A percentile compares a stretch with the other conserved stretches of the same genome.
These are phyloP conservation scores for Pelecanoides urinatrix DNA, from an alignment of 2,113 vertebrate species.

Conservation along the genomic window DNA sequence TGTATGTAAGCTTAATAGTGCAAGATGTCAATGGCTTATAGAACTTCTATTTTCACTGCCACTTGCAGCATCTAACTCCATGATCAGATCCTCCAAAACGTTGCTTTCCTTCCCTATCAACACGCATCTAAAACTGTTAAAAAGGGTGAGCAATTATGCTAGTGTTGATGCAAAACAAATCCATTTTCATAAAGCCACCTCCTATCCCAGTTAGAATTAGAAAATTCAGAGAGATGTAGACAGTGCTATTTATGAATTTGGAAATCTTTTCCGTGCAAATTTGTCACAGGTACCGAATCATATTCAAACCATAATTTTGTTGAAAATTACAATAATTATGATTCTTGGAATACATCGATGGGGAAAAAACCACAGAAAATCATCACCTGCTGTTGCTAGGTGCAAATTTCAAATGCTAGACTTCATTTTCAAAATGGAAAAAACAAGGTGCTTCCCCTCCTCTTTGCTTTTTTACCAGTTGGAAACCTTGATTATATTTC, in stretches of 20 bases:
- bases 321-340: constrained; percentile 1
- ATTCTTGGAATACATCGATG: background rate
- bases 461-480: background rate
- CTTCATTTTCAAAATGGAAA: background rate
- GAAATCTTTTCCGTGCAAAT: background rate
- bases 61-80: background rate
- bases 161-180: background rate
- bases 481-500: background rate
- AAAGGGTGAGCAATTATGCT: background rate
- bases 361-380: background rate
- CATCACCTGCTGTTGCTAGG: background rate
- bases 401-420: background rate
- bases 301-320: background rate
- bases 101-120: background rate
- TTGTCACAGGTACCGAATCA: background rate
- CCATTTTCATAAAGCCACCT: background rate
- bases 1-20: background rate
- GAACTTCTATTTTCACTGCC: background rate
- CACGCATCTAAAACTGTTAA: background rate
- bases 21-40: background rate
- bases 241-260: background rate
- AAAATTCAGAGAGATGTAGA: background rate
- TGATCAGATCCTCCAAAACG: background rate
- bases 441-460: background rate
- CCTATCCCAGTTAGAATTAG: background rate